A percentile compares a stretch with the other conserved stretches of the same genome.
Conservation (phyloP, 2,113 vertebrate genomes). For the Orcinus orca region DNA sequence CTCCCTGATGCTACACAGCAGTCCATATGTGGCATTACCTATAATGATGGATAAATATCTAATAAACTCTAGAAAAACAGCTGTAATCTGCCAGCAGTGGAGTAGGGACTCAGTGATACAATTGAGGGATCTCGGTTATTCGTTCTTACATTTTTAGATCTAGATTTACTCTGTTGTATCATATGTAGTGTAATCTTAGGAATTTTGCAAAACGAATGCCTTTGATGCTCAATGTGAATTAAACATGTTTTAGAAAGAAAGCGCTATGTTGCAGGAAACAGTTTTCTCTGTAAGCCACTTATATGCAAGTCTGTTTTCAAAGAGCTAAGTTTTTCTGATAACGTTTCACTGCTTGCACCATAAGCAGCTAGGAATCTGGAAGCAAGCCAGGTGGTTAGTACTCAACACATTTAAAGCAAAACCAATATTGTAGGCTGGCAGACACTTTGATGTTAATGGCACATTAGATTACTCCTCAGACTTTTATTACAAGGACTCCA, state of each 20-base stretch:
- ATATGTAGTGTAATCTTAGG: not conserved
- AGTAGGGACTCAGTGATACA: not conserved
- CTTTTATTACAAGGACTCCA: slow-evolving; percentile 43
- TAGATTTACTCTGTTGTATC: not conserved
- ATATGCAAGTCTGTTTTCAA: slow-evolving; percentile 36
- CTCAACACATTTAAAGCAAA: slow-evolving; percentile 24
- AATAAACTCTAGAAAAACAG: not conserved
- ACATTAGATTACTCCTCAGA: slow-evolving; percentile 33
- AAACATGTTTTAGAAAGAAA: slow-evolving; percentile 9
- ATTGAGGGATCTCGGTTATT: not conserved
- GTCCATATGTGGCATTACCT: not conserved
- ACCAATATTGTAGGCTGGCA: not conserved
- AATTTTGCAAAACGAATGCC: not conserved
- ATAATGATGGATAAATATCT: not conserved
- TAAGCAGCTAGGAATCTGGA: not conserved
- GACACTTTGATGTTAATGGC: slow-evolving; percentile 43
- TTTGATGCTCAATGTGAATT: not conserved
- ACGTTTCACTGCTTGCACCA: not conserved
- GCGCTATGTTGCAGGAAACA: not conserved
- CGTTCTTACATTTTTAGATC: not conserved
- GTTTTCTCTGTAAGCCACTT: not conserved
- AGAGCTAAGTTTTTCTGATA: not conserved
- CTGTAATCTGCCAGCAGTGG: not conserved
- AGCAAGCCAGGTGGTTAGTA: not conserved
- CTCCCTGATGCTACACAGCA: not conserved